A percentile compares a stretch with the other conserved stretches of the same genome.
phyloP scores from a whole-genome alignment of 2,797 vertebrate genomes.

The Megalops cyprinoides region DNA sequence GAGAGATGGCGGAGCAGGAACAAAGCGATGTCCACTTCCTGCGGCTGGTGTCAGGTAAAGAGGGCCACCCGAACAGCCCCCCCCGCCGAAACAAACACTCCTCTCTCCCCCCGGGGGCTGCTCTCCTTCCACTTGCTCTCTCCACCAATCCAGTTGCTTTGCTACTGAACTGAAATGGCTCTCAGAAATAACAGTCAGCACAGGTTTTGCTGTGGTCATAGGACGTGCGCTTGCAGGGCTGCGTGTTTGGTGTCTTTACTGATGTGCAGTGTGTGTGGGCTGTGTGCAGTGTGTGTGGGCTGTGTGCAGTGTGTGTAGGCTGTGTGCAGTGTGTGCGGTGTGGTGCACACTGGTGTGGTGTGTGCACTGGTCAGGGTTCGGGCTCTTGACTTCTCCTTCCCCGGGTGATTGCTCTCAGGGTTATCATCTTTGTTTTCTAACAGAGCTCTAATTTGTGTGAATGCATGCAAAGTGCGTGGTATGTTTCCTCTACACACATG shows the following conservation, averaged over 20 bases:
- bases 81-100: background rate
- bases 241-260: background rate
- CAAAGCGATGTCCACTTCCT: constrained; percentile 34
- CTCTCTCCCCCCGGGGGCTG: background rate
- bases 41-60: constrained; percentile 59
- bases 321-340: background rate
- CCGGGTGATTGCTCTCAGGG: no score
- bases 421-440: no score
- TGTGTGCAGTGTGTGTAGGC: no score
- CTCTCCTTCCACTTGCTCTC: background rate
- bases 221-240: no score
- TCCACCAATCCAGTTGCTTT: no score
- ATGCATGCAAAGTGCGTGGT: no score
- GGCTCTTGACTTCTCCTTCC: no score
- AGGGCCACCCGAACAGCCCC: background rate
- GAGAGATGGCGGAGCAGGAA: constrained; percentile 49
- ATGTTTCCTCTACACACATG: no score
- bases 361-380: no score
- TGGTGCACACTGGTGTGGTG: no score
- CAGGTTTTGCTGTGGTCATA: background rate
- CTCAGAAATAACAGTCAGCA: background rate
- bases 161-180: no score
- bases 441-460: no score
- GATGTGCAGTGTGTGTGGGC: background rate
- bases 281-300: background rate